phyloP scores from a whole-genome alignment of 2,113 vertebrate genomes.

The Cavia aperea region DNA sequence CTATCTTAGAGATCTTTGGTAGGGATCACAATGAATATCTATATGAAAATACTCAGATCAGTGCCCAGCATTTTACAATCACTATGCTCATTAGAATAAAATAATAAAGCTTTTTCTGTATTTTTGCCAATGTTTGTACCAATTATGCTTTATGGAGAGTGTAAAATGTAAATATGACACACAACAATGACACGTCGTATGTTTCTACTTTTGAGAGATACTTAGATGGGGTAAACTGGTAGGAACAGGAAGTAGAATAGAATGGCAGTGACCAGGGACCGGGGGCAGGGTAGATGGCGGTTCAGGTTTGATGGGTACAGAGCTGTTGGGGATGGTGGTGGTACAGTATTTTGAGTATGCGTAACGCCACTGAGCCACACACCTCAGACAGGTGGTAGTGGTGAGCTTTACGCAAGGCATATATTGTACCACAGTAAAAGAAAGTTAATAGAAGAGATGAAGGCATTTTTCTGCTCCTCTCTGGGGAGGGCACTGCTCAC shows the following conservation, averaged over 20 bases:
- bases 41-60: neutral
- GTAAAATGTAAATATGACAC: neutral
- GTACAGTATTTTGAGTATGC: neutral
- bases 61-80: neutral
- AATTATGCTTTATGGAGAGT: neutral
- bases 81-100: neutral
- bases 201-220: neutral
- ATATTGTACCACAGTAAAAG: neutral
- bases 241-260: neutral
- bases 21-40: neutral
- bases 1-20: neutral
- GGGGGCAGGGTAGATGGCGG: neutral
- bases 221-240: neutral
- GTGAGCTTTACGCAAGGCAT: neutral
- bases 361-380: too few relatives aligned
- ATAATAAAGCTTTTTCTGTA: neutral
- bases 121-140: slow-evolving; percentile 21
- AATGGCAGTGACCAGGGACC: neutral
- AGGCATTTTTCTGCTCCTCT: neutral
- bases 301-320: neutral
- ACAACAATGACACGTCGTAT: neutral
- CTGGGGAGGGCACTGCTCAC: neutral
- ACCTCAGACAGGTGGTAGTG: neutral
- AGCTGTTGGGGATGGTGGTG: neutral
- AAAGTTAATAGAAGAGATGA: neutral